A percentile compares a stretch with the other conserved stretches of the same genome.
Evolutionary conservation across 2,888 invertebrate species (phyloP).

Genomic region (Eumacrocentrus americanus): DNA sequence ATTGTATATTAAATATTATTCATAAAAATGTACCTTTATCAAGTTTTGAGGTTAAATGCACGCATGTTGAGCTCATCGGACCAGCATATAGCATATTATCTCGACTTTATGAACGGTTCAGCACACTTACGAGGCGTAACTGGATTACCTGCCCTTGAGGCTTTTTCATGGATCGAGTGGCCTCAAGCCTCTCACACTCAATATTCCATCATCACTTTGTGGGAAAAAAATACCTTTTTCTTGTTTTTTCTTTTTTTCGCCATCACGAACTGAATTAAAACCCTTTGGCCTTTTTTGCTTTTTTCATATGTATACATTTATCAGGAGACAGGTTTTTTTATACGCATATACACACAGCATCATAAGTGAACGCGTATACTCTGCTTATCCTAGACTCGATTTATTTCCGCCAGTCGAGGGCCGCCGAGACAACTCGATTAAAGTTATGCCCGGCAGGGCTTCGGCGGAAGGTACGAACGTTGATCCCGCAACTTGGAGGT

Average conservation of each 20-base stretch:
- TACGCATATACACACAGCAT: not conserved
- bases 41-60: slow-evolving; percentile 1
- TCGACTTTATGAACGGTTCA: slow-evolving; percentile 47
- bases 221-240: no score
- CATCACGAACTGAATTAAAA: not conserved
- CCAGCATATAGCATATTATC: slow-evolving; percentile 43
- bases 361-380: not conserved
- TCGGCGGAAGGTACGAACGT: slow-evolving; percentile 27
- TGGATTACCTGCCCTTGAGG: slow-evolving; percentile 6
- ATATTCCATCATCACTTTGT: no score
- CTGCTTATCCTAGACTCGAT: slow-evolving; percentile 21
- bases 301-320: not conserved
- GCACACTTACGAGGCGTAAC: slow-evolving; percentile 36
- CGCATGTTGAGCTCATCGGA: slow-evolving; percentile 27
- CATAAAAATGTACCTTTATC: not conserved
- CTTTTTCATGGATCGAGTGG: not conserved
- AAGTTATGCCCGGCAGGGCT: slow-evolving; percentile 46
- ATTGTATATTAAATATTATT: not conserved
- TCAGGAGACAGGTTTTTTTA: not conserved
- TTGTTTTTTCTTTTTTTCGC: no score
- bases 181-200: no score
- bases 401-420: slow-evolving; percentile 23
- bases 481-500: slow-evolving; percentile 41
- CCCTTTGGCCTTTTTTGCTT: not conserved
- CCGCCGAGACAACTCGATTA: slow-evolving; percentile 48